A percentile compares a stretch with the other conserved stretches of the same genome.
Evolutionary conservation across 2,888 invertebrate genomes (phyloP).

Genomic region (Ornithoptera priamus): DNA sequence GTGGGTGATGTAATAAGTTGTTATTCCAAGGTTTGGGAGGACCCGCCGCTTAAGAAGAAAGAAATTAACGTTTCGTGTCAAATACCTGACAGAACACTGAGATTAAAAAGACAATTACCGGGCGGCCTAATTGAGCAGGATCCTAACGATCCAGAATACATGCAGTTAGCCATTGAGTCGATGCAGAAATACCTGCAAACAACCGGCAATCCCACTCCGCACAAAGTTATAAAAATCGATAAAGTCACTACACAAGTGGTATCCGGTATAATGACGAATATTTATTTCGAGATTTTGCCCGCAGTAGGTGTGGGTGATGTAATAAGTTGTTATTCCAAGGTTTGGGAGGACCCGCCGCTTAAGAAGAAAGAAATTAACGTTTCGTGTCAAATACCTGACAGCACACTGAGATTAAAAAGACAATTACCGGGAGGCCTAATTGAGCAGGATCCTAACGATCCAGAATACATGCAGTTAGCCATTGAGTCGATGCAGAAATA

Average conservation of each 20-base stretch:
- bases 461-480: no score
- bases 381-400: conserved; percentile 31
- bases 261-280: background rate
- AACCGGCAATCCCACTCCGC: background rate
- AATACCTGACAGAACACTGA: background rate
- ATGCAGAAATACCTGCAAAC: background rate
- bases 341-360: conserved; percentile 44
- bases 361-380: conserved; percentile 40
- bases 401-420: conserved; percentile 1
- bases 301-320: background rate
- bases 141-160: background rate
- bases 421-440: background rate
- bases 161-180: background rate
- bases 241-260: background rate
- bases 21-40: conserved; percentile 37
- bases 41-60: background rate
- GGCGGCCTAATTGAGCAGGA: background rate
- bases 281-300: background rate
- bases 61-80: background rate
- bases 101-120: background rate
- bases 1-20: conserved; percentile 37
- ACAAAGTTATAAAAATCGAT: background rate
- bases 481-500: no score
- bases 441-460: no score
- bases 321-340: conserved; percentile 40